Base-by-base conservation (phyloP, 2,888 invertebrate species). In the Tineola bisselliella region DNA sequence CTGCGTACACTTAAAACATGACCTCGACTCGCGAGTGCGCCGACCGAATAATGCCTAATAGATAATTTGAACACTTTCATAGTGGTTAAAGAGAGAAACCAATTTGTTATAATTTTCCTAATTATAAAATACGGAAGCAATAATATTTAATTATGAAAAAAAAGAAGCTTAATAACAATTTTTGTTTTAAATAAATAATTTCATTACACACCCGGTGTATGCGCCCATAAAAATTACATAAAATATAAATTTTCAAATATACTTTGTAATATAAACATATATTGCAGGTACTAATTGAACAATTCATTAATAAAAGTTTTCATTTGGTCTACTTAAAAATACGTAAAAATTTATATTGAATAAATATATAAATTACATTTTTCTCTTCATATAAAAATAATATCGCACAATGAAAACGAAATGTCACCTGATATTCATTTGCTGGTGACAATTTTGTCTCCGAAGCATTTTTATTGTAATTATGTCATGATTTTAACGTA, bases 41-140 rank as follows among this genome's bases (percentile, higher is more conserved):
- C 48, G n/a, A 48, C 15, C 17, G 15, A 48, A 48, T 15, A 48
- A 48, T 17, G 48, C 48, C 48, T 48, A 48, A 48, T 17, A 15
- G 17, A 58, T 60, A 58, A 59, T 31, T 61, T 43, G 56, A 61
- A 58, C 58, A 58, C 58, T 19, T 58, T 33, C 33, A 33, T 58
- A 58, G 58, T 58, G 58, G 58, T 58, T 58, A 58, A n/a, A 48
- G 48, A 48, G 48, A 48, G 48, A 48, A 48, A 15, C 48, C 8
- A 48, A 48, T 48, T 48, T 38, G 6, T 25, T 25, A 38, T 38
- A 6, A 10, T n/a, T 38, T 38, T 15, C 15, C 15, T 48, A 13
- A 48, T n/a, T 48, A 48, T 48, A 48, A 48, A 17, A 17, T 48
- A 48, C 48, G 48, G 48, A 48, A 48, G 48, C 48, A 48, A 48